Percentiles rank a stretch among this genome's conserved stretches.
phyloP scores from a whole-genome alignment of 2,888 invertebrate species.

The Pharmacophagus antenor region DNA sequence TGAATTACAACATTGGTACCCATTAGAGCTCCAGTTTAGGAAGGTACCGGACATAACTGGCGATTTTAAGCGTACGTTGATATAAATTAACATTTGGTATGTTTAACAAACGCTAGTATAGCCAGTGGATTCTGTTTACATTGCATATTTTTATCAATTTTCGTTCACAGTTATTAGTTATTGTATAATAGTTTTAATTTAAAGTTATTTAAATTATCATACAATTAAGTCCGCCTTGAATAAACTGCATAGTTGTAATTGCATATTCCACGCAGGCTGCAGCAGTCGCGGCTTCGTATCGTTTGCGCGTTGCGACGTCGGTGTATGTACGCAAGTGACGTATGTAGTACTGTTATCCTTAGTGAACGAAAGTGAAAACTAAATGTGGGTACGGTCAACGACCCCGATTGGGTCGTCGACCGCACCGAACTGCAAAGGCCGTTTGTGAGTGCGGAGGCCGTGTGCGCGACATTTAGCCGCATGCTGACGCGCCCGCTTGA shows the following conservation, averaged over 20 bases:
- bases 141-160: not conserved
- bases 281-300: constrained; percentile 49
- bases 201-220: constrained; percentile 9
- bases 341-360: constrained; percentile 79
- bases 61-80: constrained; percentile 45
- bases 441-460: constrained; percentile 79
- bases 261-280: constrained; percentile 55
- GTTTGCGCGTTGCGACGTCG: constrained; percentile 49
- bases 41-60: constrained; percentile 52
- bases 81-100: constrained; percentile 57
- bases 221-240: constrained; percentile 17
- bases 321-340: constrained; percentile 60
- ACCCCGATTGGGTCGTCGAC: constrained; percentile 74
- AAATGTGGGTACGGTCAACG: constrained; percentile 74
- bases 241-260: constrained; percentile 35
- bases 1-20: constrained; percentile 66
- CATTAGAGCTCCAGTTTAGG: constrained; percentile 71
- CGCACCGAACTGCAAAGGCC: constrained; percentile 80
- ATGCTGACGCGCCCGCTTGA: constrained; percentile 39
- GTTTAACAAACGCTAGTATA: constrained; percentile 40
- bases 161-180: not conserved
- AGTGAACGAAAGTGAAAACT: constrained; percentile 80
- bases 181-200: not conserved
- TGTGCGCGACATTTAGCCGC: constrained; percentile 67
- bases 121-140: not conserved